Base-by-base conservation (phyloP, 1,140 invertebrate species). In the Megalopta genalis region DNA sequence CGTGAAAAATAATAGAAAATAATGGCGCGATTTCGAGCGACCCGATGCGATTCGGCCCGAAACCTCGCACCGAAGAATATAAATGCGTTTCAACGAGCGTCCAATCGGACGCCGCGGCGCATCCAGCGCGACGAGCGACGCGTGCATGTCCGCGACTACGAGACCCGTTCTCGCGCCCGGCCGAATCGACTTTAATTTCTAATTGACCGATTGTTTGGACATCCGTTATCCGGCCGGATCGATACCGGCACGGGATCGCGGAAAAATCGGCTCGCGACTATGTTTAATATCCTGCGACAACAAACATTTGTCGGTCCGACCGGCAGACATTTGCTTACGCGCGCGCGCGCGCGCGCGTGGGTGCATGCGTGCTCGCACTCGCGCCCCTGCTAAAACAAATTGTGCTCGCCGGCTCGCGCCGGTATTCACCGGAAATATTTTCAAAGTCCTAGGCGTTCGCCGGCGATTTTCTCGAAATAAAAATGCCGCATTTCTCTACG, bases 221-320 rank as follows among this genome's bases (percentile, higher is more conserved):
- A 21, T 49, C 18, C n/a, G 39, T 52, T 59, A 57, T n/a, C 37
- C 52, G 32, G 12, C 21, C 32, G 32, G 16, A 25, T 23, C 49
- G 16, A 18, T 27, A 16, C 8, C 27, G 25, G 2, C 1, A n/a
- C 32, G 18, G n/a, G 32, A n/a, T 64, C 32, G 49, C 54, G 9
- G 64, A 69, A 77, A 49, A 23, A 32, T 62, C 57, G 21, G 37
- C 5, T 52, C 18, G 37, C 23, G 4, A 57, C 69, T 62, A 74
- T 16, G 42, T 73, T 81, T 49, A 66, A 81, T 77, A 71, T 81
- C 66, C 70, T 42, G n/a, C 66, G 75, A 49, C 66, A 27, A 71
- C 77, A 81, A 77, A 85, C 74, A 75, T 82, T 86, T 83, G 80
- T 77, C 68, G 80, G 71, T 81, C 77, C 81, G 49, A 84, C 62